A percentile compares a stretch with the other conserved stretches of the same genome.
Evolutionary conservation across 2,113 vertebrate species (phyloP).

Genomic region (Murina feae): DNA sequence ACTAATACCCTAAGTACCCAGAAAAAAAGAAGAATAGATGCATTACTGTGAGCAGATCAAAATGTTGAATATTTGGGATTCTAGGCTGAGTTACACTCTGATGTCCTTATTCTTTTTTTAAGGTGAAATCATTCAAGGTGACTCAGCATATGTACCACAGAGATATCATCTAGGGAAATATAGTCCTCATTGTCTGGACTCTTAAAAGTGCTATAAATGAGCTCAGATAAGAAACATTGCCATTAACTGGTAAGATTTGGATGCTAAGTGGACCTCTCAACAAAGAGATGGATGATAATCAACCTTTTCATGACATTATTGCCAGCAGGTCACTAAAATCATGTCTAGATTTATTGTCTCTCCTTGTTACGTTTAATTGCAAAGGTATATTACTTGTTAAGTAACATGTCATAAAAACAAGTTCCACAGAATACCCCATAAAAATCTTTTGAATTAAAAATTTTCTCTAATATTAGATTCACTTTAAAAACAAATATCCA

Average conservation of each 20-base stretch:
- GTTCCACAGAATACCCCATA: not conserved
- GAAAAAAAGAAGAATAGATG: not conserved
- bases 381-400: not conserved
- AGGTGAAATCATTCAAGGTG: not conserved
- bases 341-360: not conserved
- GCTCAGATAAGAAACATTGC: constrained; percentile 35
- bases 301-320: not conserved
- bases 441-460: not conserved
- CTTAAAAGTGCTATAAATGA: constrained; percentile 37
- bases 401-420: not conserved
- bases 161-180: not conserved
- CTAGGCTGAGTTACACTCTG: not conserved
- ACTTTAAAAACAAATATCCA: not conserved
- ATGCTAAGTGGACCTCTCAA: constrained; percentile 1
- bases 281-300: not conserved
- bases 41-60: not conserved
- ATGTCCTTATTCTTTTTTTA: not conserved
- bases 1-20: not conserved
- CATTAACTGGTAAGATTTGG: not conserved
- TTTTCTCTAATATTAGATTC: not conserved
- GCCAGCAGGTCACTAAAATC: not conserved
- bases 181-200: not conserved
- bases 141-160: not conserved
- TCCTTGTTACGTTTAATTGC: not conserved
- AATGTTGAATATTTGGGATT: not conserved